Conservation (phyloP, 2,888 invertebrate genomes). For the Eretmocerus hayati region DNA sequence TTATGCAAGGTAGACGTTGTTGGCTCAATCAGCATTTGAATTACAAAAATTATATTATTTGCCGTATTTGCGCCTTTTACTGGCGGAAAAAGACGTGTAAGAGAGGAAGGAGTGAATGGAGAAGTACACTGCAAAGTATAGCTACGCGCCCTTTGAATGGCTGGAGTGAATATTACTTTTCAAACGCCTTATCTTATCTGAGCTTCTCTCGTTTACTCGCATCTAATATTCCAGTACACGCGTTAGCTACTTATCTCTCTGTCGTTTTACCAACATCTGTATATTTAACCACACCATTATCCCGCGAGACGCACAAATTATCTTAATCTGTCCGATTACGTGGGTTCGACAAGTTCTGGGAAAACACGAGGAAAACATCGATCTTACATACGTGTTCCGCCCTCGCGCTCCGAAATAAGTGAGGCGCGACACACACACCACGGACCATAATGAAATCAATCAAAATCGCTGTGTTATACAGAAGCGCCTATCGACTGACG, state of each 20-base stretch:
- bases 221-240: neutral
- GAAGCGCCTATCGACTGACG: no score
- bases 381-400: no score
- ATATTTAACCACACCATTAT: neutral
- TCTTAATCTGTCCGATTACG: conserved; percentile 8
- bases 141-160: conserved; percentile 2
- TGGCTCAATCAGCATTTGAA: conserved; percentile 12
- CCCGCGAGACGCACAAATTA: conserved; percentile 6
- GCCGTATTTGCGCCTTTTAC: conserved; percentile 11
- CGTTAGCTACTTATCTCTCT: neutral
- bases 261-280: neutral
- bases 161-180: neutral
- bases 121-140: neutral
- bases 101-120: neutral
- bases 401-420: no score
- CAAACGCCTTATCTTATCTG: conserved; percentile 14
- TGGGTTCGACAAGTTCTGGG: no score
- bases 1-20: conserved; percentile 6
- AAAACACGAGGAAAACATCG: no score
- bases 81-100: neutral
- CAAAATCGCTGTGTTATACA: no score
- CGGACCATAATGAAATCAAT: no score
- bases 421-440: no score
- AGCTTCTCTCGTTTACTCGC: neutral
- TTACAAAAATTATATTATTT: conserved; percentile 19